Conservation (phyloP, 2,113 vertebrate genomes). For the Hyaena hyaena region DNA sequence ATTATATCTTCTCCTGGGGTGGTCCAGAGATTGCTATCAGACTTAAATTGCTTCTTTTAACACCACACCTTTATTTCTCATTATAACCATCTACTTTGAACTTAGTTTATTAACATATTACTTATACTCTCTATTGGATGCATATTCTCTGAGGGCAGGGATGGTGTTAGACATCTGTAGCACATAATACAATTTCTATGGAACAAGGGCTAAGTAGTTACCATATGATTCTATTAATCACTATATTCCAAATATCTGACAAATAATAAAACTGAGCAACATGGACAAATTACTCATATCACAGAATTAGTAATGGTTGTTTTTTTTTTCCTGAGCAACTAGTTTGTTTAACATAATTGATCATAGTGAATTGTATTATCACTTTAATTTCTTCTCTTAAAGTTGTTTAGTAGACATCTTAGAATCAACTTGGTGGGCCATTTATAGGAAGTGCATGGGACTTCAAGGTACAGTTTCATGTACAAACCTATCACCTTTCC, state of each 20-base stretch:
- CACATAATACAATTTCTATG: neutral
- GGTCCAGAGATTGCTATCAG: neutral
- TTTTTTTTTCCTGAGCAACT: neutral
- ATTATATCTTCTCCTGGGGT: neutral
- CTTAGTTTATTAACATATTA: neutral
- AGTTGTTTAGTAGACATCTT: neutral
- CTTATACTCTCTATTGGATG: neutral
- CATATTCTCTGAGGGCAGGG: neutral
- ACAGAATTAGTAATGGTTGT: neutral
- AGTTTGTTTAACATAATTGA: neutral
- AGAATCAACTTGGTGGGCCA: neutral
- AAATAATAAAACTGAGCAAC: slow-evolving; percentile 8
- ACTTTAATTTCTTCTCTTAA: neutral
- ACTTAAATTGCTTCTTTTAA: slow-evolving; percentile 40
- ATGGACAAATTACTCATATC: neutral
- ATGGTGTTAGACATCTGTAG: neutral
- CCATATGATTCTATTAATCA: neutral
- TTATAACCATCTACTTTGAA: neutral
- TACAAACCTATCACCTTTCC: neutral
- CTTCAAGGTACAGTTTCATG: neutral
- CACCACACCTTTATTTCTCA: neutral
- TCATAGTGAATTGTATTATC: neutral
- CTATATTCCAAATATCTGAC: neutral
- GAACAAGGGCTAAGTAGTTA: neutral
- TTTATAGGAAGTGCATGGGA: neutral